Evolutionary conservation across 2,797 vertebrate species (phyloP).

Genomic region (Tolypeutes matacus): DNA sequence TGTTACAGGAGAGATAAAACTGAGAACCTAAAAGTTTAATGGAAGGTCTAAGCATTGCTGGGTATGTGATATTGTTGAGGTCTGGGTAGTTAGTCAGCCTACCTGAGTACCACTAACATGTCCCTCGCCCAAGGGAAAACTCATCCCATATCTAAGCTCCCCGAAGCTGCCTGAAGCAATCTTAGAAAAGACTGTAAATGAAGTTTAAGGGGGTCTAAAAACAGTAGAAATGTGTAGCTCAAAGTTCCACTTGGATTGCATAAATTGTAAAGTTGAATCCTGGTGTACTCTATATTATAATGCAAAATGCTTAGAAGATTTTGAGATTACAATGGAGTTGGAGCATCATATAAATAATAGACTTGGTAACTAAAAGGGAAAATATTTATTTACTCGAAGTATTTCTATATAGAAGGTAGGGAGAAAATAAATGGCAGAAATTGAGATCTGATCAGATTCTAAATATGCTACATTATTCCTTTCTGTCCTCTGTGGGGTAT

Average conservation of each 20-base stretch:
- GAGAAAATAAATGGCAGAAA: background rate
- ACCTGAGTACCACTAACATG: background rate
- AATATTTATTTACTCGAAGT: background rate
- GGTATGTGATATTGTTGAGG: background rate
- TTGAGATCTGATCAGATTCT: background rate
- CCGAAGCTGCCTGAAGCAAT: background rate
- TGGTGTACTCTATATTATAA: background rate
- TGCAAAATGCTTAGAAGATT: background rate
- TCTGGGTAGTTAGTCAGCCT: background rate
- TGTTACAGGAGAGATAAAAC: background rate
- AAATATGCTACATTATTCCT: background rate
- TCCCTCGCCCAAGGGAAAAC: background rate
- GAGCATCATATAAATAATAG: background rate
- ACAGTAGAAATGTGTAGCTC: background rate
- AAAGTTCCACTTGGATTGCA: background rate
- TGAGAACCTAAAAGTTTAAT: conserved; percentile 12
- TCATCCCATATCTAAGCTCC: background rate
- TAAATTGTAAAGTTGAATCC: background rate
- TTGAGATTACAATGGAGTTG: background rate
- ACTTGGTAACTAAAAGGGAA: background rate
- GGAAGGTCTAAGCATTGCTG: background rate
- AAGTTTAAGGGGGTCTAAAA: background rate
- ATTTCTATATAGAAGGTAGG: background rate
- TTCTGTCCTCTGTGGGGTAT: background rate
- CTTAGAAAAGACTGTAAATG: background rate